Percentiles rank a stretch among this genome's conserved stretches.
Conservation (phyloP, 1,140 invertebrate species). For the Brachionus angularis region DNA sequence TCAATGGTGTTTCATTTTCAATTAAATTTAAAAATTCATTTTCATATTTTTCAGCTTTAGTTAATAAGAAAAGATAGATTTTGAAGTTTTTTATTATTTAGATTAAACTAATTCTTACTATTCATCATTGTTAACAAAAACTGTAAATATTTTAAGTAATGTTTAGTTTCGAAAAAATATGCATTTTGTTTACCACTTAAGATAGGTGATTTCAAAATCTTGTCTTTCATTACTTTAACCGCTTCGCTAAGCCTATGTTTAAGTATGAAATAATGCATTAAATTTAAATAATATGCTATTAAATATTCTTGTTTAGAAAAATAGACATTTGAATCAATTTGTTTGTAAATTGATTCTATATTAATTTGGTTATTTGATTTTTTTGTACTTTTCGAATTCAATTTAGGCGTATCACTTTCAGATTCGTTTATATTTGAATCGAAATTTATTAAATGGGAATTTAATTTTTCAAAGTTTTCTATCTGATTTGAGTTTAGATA, state of each 20-base stretch:
- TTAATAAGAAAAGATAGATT: neutral
- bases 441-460: too few species aligned
- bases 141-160: slow-evolving; percentile 31
- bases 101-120: neutral
- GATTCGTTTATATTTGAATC: too few species aligned
- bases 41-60: neutral
- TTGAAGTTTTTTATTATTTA: neutral
- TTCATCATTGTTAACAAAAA: slow-evolving; percentile 18
- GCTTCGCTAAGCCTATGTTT: slow-evolving; percentile 22
- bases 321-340: too few species aligned
- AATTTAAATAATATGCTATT: neutral
- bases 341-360: too few species aligned
- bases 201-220: slow-evolving; percentile 2
- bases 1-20: slow-evolving; percentile 22
- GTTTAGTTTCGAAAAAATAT: slow-evolving; percentile 2
- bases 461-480: slow-evolving; percentile 12
- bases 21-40: slow-evolving; percentile 18
- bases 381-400: neutral
- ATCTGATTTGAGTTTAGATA: slow-evolving; percentile 20
- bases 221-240: slow-evolving; percentile 25
- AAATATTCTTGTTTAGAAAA: slow-evolving; percentile 11
- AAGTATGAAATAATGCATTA: slow-evolving; percentile 16
- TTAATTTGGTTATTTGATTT: too few species aligned
- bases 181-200: slow-evolving; percentile 22
- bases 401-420: too few species aligned